These are phyloP conservation scores for Calcarius ornatus DNA, from an alignment of 2,113 vertebrate genomes.

Conservation along the genomic window DNA sequence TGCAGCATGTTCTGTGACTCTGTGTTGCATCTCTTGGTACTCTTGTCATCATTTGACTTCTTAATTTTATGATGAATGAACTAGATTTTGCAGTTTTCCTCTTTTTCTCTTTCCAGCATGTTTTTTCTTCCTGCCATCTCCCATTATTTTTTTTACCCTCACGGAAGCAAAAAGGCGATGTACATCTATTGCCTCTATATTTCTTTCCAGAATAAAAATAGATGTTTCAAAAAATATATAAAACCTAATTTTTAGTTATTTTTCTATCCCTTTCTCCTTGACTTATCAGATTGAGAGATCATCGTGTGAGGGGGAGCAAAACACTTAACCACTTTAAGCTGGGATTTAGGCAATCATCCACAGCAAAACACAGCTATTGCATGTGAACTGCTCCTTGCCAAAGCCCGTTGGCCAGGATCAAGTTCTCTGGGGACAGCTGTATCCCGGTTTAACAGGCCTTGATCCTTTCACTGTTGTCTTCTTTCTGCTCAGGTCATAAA, in stretches of 20 bases:
- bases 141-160: background rate
- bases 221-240: background rate
- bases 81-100: background rate
- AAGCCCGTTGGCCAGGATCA: conserved; percentile 49
- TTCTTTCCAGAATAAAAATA: background rate
- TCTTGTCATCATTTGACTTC: background rate
- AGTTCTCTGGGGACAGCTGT: conserved; percentile 34
- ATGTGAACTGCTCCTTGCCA: conserved; percentile 29
- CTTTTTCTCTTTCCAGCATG: background rate
- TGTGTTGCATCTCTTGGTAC: background rate
- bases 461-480: conserved; percentile 45
- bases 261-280: background rate
- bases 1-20: background rate
- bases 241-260: background rate
- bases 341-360: conserved; percentile 63
- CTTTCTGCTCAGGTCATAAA: conserved; percentile 37
- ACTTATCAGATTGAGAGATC: background rate
- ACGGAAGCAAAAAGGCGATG: background rate
- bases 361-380: conserved; percentile 45
- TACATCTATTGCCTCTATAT: background rate
- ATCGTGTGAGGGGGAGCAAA: background rate
- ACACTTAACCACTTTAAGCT: conserved; percentile 54
- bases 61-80: background rate
- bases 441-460: conserved; percentile 45
- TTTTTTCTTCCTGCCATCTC: background rate